Conservation (phyloP, 2,113 vertebrate species). For the Osmerus mordax region DNA sequence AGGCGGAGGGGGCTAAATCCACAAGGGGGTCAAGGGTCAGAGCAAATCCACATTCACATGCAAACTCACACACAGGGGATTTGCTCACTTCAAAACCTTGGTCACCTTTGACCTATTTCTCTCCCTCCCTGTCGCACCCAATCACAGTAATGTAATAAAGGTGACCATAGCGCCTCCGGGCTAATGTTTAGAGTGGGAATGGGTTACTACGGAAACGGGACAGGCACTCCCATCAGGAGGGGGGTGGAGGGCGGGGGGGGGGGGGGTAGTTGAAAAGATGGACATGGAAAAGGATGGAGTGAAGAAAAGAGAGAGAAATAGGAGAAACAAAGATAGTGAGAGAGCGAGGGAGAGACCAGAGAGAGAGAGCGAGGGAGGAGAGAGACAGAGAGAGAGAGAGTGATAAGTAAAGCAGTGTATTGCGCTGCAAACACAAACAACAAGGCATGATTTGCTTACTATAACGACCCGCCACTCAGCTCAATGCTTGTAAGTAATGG, state of each 20-base stretch:
- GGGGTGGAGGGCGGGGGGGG: conserved; percentile 14
- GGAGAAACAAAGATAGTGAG: not conserved
- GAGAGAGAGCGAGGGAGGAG: too few species aligned
- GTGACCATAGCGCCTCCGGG: conserved; percentile 37
- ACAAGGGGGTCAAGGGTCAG: conserved; percentile 38
- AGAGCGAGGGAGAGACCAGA: not conserved
- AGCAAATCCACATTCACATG: conserved; percentile 44
- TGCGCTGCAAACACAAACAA: conserved; percentile 17
- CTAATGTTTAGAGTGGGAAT: conserved; percentile 47
- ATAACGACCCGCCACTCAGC: too few species aligned
- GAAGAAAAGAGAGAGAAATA: conserved; percentile 4
- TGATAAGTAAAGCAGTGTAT: not conserved
- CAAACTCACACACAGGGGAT: conserved; percentile 42
- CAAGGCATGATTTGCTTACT: too few species aligned
- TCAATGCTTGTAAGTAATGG: not conserved
- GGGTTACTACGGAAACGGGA: conserved; percentile 42
- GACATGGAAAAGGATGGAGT: not conserved
- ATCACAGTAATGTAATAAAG: conserved; percentile 36
- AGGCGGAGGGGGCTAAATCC: conserved; percentile 43
- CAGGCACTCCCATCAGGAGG: conserved; percentile 34
- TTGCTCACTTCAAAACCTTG: conserved; percentile 49
- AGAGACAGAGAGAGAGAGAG: not conserved
- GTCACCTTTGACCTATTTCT: conserved; percentile 46
- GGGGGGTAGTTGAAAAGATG: not conserved
- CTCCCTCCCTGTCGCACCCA: conserved; percentile 32